Percentiles rank a stretch among this genome's conserved stretches.
Evolutionary conservation across 1,140 invertebrate species (phyloP).

Genomic region (Dinoponera quadriceps): DNA sequence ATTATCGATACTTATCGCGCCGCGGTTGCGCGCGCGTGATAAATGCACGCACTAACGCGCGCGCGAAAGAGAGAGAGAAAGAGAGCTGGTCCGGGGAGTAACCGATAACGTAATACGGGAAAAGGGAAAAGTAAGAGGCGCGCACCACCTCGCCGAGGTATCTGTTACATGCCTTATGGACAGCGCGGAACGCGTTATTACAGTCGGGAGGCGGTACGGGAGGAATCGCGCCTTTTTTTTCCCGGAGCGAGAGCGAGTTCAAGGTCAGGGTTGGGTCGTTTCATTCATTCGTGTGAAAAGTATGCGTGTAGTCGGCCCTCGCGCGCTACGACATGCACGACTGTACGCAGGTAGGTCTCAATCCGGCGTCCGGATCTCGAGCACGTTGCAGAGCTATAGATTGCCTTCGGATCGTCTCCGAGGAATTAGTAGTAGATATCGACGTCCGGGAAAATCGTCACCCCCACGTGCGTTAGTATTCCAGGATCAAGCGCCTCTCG

Average conservation of each 20-base stretch:
- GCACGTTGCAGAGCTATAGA: conserved; percentile 34
- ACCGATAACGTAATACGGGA: conserved; percentile 74
- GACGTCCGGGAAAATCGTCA: too few species aligned
- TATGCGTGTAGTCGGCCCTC: conserved; percentile 58
- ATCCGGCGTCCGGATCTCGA: conserved; percentile 37
- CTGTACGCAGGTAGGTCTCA: conserved; percentile 43
- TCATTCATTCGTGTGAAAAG: conserved; percentile 81
- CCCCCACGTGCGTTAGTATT: too few species aligned
- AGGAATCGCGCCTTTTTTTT: conserved; percentile 67
- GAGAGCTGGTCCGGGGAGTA: conserved; percentile 14
- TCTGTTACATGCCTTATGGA: conserved; percentile 72
- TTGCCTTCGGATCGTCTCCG: conserved; percentile 41
- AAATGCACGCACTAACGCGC: conserved; percentile 48
- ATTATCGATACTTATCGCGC: conserved; percentile 66
- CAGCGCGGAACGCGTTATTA: conserved; percentile 76
- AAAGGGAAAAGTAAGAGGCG: conserved; percentile 66
- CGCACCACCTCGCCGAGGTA: conserved; percentile 54
- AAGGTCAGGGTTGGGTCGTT: conserved; percentile 80
- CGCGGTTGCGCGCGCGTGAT: conserved; percentile 51
- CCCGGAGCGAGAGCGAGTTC: conserved; percentile 73
- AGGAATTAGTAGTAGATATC: neutral
- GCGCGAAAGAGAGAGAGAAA: neutral
- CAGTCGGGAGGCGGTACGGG: conserved; percentile 68
- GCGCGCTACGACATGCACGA: neutral
- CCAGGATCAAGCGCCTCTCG: too few species aligned